Base-by-base conservation (phyloP, 35 echinoderm and acorn worm genomes). In the Holothuria glaberrima region DNA sequence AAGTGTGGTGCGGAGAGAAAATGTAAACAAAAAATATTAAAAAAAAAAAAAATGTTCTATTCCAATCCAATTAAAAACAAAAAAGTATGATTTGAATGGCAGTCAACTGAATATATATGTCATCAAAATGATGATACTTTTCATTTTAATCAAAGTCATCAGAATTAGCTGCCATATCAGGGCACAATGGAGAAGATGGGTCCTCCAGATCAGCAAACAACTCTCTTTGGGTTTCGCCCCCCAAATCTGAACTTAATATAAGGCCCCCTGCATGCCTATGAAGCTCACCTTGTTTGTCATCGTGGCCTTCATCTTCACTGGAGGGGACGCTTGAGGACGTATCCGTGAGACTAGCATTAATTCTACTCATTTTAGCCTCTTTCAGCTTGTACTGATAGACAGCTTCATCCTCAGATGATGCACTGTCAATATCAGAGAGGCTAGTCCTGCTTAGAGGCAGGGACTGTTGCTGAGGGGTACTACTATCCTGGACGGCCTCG, bases 351-450 rank as follows among this genome's bases (percentile, higher is more conserved):
- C 85, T 92, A 6, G 91, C 86, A 9, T 75, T 89, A 19, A 64
- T 76, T 48, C 80, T 82, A 73, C 44, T 90, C 71, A 80, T 83
- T 45, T 92, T 72, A 62, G 94, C 94, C 26, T 92, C 94, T 33
- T 92, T 83, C 9, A 96, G 87, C 45, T 96, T 89, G 69, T 96
- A 96, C 82, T 96, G 94, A 87, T 96, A 96, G 35, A 96, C 88
- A 67, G 91, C 89, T 30, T 92, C 89, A 59, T 96, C 94, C 46
- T 96, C 88, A 18, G 94, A 93, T 46, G 91, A 93, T 4, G 87
- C 85, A n/a, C 91, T 92, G 59, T 89, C 75, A 36, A 86, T 90
- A 27, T 94, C 93, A 19, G 66, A 78, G 48, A 94, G 58, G 44
- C 88, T 90, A 21, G 62, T 85, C 18, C 35, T 61, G n/a, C 82